Percentiles rank a stretch among this genome's conserved stretches.
Conservation (phyloP, 1,140 invertebrate species). For the Frieseomelitta varia region DNA sequence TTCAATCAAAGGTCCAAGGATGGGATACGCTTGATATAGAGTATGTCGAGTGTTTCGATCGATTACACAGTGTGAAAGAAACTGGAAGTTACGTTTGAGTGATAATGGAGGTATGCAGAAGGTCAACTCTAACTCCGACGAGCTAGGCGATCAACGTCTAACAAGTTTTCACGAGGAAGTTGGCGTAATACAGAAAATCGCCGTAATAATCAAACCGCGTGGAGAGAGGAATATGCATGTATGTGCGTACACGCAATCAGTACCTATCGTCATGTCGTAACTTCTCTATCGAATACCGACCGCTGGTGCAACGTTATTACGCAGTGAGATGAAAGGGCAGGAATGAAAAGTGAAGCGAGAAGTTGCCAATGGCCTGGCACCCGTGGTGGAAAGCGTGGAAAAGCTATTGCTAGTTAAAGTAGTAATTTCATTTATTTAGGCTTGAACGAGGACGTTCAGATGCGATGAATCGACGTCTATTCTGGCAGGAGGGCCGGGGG, state of each 20-base stretch:
- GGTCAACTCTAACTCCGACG: background rate
- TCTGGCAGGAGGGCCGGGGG: slow-evolving; percentile 13
- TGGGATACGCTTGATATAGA: too few relatives aligned
- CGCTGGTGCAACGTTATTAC: background rate
- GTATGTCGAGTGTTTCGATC: background rate
- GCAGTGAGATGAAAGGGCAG: background rate
- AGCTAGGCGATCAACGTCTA: background rate
- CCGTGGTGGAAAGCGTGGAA: background rate
- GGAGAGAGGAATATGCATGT: background rate
- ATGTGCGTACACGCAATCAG: background rate
- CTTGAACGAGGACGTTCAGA: slow-evolving; percentile 8
- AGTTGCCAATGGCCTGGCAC: too few relatives aligned
- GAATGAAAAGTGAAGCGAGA: background rate
- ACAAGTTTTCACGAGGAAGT: slow-evolving; percentile 3
- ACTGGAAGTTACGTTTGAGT: slow-evolving; percentile 1
- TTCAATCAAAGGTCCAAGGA: too few relatives aligned
- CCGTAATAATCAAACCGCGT: background rate
- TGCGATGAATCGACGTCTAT: slow-evolving; percentile 37
- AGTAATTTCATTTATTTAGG: slow-evolving; percentile 42
- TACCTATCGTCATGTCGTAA: background rate
- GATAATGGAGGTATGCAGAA: slow-evolving; percentile 2
- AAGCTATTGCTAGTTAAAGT: background rate
- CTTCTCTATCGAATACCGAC: background rate
- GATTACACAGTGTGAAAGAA: background rate
- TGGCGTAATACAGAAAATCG: background rate